Conservation (phyloP, 1,140 invertebrate genomes). For the Drosophila neocordata region DNA sequence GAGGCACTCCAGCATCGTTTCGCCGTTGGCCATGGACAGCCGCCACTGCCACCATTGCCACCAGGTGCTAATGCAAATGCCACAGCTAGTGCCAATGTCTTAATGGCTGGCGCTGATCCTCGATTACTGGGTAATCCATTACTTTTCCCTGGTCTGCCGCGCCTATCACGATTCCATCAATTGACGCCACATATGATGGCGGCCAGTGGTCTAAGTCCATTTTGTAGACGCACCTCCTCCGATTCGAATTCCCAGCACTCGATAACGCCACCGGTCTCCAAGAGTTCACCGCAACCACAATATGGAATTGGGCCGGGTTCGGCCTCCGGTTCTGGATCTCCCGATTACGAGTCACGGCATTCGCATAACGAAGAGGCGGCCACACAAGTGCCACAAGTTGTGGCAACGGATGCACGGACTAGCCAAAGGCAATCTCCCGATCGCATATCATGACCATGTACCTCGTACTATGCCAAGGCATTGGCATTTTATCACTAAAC, state of each 20-base stretch:
- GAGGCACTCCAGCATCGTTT: slow-evolving; percentile 84
- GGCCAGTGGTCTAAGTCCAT: slow-evolving; percentile 72
- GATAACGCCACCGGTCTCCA: slow-evolving; percentile 76
- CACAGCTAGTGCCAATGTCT: slow-evolving; percentile 45
- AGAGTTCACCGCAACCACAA: slow-evolving; percentile 51
- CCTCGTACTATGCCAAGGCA: slow-evolving; percentile 76
- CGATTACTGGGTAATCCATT: slow-evolving; percentile 83
- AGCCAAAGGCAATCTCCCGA: slow-evolving; percentile 64
- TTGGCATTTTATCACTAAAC: slow-evolving; percentile 76
- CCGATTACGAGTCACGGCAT: slow-evolving; percentile 34
- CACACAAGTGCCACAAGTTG: background rate
- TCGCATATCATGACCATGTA: slow-evolving; percentile 82
- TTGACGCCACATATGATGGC: slow-evolving; percentile 72
- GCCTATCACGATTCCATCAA: slow-evolving; percentile 81
- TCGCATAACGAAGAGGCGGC: background rate
- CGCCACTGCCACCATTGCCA: slow-evolving; percentile 7
- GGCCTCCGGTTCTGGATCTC: slow-evolving; percentile 47
- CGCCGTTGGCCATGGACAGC: slow-evolving; percentile 47
- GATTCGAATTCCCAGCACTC: slow-evolving; percentile 80
- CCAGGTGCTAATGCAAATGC: slow-evolving; percentile 39
- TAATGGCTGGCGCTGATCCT: slow-evolving; percentile 81
- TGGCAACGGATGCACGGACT: slow-evolving; percentile 13
- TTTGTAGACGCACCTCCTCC: slow-evolving; percentile 77
- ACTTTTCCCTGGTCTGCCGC: slow-evolving; percentile 83
- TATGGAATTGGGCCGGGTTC: slow-evolving; percentile 29